Conservation (phyloP, 2,888 invertebrate genomes). For the Ennomos quercinarius region DNA sequence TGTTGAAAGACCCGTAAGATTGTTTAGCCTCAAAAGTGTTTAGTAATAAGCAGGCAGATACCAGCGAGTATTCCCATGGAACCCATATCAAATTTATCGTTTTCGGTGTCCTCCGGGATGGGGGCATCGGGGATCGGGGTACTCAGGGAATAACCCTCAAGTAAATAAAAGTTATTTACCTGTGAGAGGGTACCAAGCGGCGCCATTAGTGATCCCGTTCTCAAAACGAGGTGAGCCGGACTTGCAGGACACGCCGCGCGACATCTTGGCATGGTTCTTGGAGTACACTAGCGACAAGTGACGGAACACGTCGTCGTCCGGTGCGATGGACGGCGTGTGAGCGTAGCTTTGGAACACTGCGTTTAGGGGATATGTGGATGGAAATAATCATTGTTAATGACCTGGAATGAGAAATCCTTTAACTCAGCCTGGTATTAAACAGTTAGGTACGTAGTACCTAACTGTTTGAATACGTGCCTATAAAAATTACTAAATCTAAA, state of each 20-base stretch:
- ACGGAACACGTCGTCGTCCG: conserved; percentile 96
- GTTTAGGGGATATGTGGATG: conserved; percentile 85
- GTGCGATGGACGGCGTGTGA: conserved; percentile 92
- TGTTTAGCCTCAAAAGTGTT: too few species aligned
- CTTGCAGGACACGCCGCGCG: conserved; percentile 93
- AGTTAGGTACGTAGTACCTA: too few species aligned
- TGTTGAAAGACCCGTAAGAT: too few species aligned
- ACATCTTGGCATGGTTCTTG: conserved; percentile 95
- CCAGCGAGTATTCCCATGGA: too few species aligned
- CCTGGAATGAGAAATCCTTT: background rate
- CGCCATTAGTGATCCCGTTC: conserved; percentile 97
- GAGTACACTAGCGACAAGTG: conserved; percentile 94
- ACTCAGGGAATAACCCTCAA: too few species aligned
- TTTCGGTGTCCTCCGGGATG: too few species aligned
- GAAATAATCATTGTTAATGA: conserved; percentile 41
- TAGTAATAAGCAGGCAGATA: too few species aligned
- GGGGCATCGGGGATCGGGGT: too few species aligned
- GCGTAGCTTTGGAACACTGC: conserved; percentile 95
- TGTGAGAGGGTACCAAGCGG: conserved; percentile 96
- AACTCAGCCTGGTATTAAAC: too few species aligned
- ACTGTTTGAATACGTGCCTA: too few species aligned
- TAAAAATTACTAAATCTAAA: too few species aligned
- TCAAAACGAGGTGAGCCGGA: conserved; percentile 90
- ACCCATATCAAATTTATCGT: too few species aligned
- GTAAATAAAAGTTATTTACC: conserved; percentile 65